Conservation (phyloP, 1,140 invertebrate species). For the Heliothis subflexa region DNA sequence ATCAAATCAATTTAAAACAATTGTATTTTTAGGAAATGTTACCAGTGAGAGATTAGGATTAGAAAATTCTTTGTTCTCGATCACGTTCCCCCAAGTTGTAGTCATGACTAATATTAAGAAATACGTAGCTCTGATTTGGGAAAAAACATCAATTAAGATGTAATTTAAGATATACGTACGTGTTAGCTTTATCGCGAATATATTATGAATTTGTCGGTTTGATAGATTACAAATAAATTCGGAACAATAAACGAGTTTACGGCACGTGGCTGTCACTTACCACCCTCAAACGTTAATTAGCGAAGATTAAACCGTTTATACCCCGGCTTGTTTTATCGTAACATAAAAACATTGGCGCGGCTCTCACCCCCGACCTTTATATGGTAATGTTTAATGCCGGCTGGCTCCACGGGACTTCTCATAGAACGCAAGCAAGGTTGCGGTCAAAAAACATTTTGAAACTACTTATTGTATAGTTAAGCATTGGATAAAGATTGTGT, state of each 20-base stretch:
- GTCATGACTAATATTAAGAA: neutral
- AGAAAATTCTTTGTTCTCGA: neutral
- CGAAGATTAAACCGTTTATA: constrained; percentile 8
- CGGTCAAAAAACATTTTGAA: constrained; percentile 4
- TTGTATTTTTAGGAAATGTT: neutral
- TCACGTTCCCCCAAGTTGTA: neutral
- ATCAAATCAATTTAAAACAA: neutral
- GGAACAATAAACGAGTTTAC: constrained; percentile 3
- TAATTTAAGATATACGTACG: neutral
- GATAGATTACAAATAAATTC: neutral
- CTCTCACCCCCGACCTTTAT: constrained; percentile 5
- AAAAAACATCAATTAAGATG: neutral
- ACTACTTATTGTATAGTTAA: too few species aligned
- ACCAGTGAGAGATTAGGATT: neutral
- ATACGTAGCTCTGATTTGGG: neutral
- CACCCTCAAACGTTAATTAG: constrained; percentile 23
- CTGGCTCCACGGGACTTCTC: neutral
- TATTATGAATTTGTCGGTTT: neutral
- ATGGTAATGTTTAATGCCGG: constrained; percentile 22
- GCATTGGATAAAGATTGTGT: too few species aligned
- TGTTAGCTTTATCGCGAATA: neutral
- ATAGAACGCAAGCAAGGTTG: constrained; percentile 8
- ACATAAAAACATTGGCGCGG: constrained; percentile 25
- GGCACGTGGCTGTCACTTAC: neutral
- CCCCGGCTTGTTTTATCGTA: constrained; percentile 5